A percentile compares a stretch with the other conserved stretches of the same genome.
Conservation (phyloP, 2,797 vertebrate species). For the Crenuchus spilurus region DNA sequence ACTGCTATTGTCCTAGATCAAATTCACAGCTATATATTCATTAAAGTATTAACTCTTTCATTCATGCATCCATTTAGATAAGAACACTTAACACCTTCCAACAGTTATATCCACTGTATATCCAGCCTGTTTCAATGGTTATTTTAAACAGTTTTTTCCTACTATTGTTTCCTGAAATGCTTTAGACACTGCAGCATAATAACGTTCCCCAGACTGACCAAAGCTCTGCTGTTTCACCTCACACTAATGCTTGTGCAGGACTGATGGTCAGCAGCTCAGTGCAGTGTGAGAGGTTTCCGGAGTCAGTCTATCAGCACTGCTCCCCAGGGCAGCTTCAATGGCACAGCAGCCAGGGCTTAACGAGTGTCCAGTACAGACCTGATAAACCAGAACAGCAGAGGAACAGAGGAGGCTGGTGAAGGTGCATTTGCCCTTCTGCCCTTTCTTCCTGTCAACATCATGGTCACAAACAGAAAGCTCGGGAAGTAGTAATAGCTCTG, state of each 20-base stretch:
- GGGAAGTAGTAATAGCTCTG: background rate
- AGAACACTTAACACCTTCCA: too few species aligned
- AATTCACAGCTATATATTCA: too few species aligned
- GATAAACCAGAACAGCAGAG: background rate
- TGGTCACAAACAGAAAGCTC: too few species aligned
- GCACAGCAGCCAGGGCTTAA: constrained; percentile 5
- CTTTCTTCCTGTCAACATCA: background rate
- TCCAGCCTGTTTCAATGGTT: background rate
- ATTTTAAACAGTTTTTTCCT: background rate
- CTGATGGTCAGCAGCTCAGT: constrained; percentile 3
- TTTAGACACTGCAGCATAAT: background rate
- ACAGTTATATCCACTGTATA: too few species aligned
- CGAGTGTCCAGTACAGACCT: background rate
- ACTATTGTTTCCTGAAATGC: too few species aligned
- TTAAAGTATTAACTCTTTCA: too few species aligned
- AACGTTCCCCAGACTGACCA: background rate
- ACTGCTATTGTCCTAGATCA: too few species aligned
- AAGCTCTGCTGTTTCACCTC: background rate
- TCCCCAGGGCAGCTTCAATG: constrained; percentile 4
- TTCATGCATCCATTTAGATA: too few species aligned
- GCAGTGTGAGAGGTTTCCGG: constrained; percentile 1
- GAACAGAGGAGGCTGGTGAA: background rate
- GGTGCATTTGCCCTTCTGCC: background rate
- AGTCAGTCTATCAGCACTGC: background rate
- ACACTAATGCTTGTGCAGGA: constrained; percentile 1